Evolutionary conservation across 2,888 invertebrate genomes (phyloP).

Genomic region (Linnaemya tessellans): DNA sequence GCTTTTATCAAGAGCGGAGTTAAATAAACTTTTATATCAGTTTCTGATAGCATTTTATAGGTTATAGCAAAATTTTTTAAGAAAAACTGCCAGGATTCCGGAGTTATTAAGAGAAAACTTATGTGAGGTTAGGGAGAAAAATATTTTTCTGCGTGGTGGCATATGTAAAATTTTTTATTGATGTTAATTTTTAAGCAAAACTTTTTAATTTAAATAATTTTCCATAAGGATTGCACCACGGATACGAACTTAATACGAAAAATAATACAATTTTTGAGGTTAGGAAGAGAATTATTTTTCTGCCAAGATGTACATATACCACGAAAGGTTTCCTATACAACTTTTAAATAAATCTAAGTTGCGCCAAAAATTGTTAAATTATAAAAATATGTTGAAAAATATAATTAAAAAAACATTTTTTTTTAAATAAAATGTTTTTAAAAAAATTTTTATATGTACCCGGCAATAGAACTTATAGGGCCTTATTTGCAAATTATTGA

Average conservation of each 20-base stretch:
- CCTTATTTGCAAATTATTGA: too few species aligned
- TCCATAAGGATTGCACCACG: background rate
- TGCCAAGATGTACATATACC: background rate
- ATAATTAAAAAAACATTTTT: too few species aligned
- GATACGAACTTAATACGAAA: background rate
- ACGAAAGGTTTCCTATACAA: too few species aligned
- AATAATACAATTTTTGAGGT: conserved; percentile 8
- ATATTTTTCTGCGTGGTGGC: background rate
- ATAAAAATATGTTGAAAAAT: too few species aligned
- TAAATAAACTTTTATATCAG: too few species aligned
- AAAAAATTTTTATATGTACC: too few species aligned
- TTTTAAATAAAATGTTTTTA: too few species aligned
- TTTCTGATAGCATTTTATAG: too few species aligned
- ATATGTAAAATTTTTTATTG: background rate
- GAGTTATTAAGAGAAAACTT: background rate
- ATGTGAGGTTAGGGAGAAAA: conserved; percentile 5
- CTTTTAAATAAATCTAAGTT: too few species aligned
- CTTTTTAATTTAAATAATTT: background rate
- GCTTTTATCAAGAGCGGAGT: too few species aligned
- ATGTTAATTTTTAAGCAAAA: background rate
- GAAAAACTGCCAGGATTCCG: background rate
- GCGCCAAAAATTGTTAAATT: too few species aligned
- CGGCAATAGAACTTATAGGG: too few species aligned
- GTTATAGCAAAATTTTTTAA: background rate
- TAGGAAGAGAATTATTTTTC: conserved; percentile 17